Base-by-base conservation (phyloP, 2,888 invertebrate species). In the Minunthozetes semirufus region DNA sequence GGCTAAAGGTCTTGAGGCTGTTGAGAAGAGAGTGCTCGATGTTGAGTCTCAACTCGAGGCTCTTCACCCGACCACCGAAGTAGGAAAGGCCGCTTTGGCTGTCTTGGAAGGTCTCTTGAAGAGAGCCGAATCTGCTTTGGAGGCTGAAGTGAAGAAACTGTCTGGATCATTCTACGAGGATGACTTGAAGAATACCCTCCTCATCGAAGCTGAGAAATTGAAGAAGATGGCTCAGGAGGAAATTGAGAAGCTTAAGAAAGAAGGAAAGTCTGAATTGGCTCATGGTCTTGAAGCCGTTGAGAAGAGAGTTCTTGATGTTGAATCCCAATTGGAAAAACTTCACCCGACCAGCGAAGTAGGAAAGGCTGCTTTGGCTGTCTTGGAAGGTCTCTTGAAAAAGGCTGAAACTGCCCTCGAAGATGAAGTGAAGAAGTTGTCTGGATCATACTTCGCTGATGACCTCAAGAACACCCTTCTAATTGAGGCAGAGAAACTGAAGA, bases 401-500 rank as follows among this genome's bases (percentile, higher is more conserved):
- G 48, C 53, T 22, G 53, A 72, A 19, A 11, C 2, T 11, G 19
- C 68, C 6, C 17, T 72, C 4, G 19, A 72, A 9, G 61, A 29
- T 61, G 61, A 72, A 19, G 19, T 72, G 13, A 72, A 72, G 72
- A 59, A 53, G 29, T 22, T 72, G 4, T 25, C 25, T 1, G 53
- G 72, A 9, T 8, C 27, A 61, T 72, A 53, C 17, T 72, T 68
- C 53, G 72, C 66, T 33, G 38, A 38, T 2, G 19, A 42, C 17
- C 63, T 46, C 1, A 50, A 33, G 19, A 33, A 33, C 22, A 48
- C 19, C 8, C 19, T 53, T 1, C 25, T 53, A 5, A 53, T 22
- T 22, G 19, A 53, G 11, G 53, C 6, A 9, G 53, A 53, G 25
- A 53, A 53, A 6, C 11, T 53, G 19, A 53, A 53, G 53, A 53